Percentiles rank a stretch among this genome's conserved stretches.
Conservation (phyloP, 2,888 invertebrate genomes). For the Xestia ashworthii region DNA sequence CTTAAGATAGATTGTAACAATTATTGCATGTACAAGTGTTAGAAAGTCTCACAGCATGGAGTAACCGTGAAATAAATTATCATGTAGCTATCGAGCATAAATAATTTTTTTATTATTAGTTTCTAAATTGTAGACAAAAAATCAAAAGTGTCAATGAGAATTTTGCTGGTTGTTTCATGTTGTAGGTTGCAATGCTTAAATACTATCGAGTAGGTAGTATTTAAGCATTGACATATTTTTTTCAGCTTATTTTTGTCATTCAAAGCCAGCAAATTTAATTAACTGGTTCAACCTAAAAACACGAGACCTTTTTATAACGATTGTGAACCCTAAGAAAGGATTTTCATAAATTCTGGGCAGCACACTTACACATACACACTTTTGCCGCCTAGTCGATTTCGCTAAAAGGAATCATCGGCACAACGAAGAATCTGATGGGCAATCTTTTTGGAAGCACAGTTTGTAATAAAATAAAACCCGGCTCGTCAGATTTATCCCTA, state of each 20-base stretch:
- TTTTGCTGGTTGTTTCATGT: background rate
- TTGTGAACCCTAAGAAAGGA: background rate
- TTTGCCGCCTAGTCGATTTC: background rate
- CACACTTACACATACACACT: too few relatives aligned
- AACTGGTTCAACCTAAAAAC: background rate
- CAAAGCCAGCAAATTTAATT: background rate
- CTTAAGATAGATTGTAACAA: conserved; percentile 25
- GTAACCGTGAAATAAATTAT: background rate
- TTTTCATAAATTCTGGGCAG: too few relatives aligned
- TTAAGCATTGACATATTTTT: background rate
- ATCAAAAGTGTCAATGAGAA: background rate
- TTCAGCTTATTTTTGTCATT: background rate
- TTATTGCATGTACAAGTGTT: background rate
- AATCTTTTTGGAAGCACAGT: background rate
- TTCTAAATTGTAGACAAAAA: background rate
- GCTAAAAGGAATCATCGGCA: background rate
- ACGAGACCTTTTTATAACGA: background rate
- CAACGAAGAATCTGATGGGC: background rate
- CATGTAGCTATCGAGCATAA: background rate
- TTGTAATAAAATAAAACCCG: background rate
- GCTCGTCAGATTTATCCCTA: background rate
- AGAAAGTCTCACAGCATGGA: background rate
- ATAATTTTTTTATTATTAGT: too few relatives aligned
- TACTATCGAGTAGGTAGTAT: background rate
- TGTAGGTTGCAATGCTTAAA: background rate